These are phyloP conservation scores for Botia kubotai DNA, from an alignment of 2,797 vertebrate species.

Conservation along the genomic window DNA sequence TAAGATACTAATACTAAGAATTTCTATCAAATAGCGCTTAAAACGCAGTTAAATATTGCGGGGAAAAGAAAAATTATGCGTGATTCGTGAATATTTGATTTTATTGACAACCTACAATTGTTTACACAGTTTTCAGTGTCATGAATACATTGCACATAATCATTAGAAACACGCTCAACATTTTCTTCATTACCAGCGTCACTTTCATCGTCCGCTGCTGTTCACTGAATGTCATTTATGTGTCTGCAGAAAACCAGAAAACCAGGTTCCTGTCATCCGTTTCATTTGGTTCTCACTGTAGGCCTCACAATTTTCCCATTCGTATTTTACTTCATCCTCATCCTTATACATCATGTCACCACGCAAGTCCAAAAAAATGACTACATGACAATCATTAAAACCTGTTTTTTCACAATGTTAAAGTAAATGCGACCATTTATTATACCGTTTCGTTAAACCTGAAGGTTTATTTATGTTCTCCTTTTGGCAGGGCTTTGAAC, in stretches of 20 bases:
- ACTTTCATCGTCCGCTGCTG: background rate
- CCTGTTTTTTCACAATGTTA: background rate
- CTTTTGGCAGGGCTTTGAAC: too few species aligned
- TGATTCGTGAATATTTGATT: constrained; percentile 33
- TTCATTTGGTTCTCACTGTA: background rate
- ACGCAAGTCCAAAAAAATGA: background rate
- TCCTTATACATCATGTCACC: background rate
- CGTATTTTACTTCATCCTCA: background rate
- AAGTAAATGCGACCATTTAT: background rate
- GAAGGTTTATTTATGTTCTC: too few species aligned
- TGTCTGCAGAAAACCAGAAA: background rate
- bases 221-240: constrained; percentile 1
- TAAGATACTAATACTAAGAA: too few species aligned
- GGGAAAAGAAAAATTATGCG: constrained; percentile 11
- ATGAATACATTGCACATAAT: constrained; percentile 19
- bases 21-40: too few species aligned
- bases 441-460: background rate
- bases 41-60: background rate
- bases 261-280: background rate
- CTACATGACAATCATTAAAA: background rate
- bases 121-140: constrained; percentile 27
- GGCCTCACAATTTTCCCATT: constrained; percentile 21
- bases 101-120: constrained; percentile 46
- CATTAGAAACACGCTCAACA: constrained; percentile 4
- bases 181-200: constrained; percentile 15